Conservation (phyloP, 35 echinoderm and acorn worm genomes). For the Apostichopus japonicus region DNA sequence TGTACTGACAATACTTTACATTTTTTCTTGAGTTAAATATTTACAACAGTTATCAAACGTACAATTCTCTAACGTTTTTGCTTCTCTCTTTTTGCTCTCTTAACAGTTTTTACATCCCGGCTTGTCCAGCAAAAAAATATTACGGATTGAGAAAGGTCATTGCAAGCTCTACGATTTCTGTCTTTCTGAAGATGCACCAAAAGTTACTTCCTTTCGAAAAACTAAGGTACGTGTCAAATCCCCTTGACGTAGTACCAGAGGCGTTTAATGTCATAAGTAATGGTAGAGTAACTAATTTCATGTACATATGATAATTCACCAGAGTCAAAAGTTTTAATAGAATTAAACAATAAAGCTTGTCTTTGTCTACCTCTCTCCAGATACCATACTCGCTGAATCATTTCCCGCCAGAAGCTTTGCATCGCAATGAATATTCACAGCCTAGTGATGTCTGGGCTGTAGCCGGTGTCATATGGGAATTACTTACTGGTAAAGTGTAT, state of each 20-base stretch:
- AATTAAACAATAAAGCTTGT: too few relatives aligned
- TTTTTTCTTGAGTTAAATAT: too few relatives aligned
- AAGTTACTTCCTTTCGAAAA: background rate
- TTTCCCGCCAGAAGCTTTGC: constrained; percentile 8
- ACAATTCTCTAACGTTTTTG: too few relatives aligned
- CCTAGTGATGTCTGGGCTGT: constrained; percentile 15
- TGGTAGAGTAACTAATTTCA: too few relatives aligned
- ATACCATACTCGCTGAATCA: background rate
- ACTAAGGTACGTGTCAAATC: background rate
- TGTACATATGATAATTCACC: too few relatives aligned
- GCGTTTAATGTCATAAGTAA: background rate
- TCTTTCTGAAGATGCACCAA: background rate
- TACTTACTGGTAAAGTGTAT: background rate
- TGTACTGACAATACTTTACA: too few relatives aligned
- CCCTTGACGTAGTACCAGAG: too few relatives aligned
- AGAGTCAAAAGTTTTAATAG: too few relatives aligned
- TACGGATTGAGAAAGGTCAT: background rate
- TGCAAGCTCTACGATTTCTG: constrained; percentile 30
- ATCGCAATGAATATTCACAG: constrained; percentile 9
- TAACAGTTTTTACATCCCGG: constrained; percentile 12
- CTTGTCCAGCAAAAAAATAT: constrained; percentile 17
- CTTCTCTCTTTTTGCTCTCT: too few relatives aligned
- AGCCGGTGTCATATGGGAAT: constrained; percentile 18
- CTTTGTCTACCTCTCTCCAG: background rate
- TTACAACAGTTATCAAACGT: too few relatives aligned